Conservation (phyloP, 2,113 vertebrate species). For the Protobothrops mucrosquamatus region DNA sequence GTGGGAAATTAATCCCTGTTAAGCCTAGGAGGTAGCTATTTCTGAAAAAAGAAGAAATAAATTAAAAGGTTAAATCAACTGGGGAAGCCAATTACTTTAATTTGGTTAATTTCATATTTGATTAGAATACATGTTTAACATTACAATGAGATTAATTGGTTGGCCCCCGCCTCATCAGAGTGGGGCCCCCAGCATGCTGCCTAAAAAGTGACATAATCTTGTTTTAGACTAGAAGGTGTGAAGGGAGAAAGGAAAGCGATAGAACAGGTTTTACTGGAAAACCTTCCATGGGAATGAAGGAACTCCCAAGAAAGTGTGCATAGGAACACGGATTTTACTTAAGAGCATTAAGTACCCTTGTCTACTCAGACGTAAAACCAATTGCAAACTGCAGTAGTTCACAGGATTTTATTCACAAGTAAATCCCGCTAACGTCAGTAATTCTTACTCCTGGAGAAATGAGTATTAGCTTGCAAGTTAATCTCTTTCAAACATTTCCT, state of each 20-base stretch:
- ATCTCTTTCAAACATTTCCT: not conserved
- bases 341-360: not conserved
- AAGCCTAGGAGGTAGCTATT: not conserved
- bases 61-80: not conserved
- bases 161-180: not conserved
- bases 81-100: not conserved
- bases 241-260: not conserved
- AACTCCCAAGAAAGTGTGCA: not conserved
- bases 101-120: not conserved
- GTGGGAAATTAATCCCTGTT: not conserved
- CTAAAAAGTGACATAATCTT: not conserved
- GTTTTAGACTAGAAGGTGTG: not conserved
- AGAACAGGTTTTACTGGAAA: not conserved
- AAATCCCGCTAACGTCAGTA: not conserved
- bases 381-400: not conserved
- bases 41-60: not conserved
- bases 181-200: not conserved
- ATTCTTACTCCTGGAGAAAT: not conserved
- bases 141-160: not conserved
- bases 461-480: not conserved
- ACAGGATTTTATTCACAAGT: not conserved
- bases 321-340: not conserved
- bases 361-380: not conserved
- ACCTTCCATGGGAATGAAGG: not conserved
- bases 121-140: not conserved